Conservation (phyloP, 2,113 vertebrate species). For the Lepus europaeus region DNA sequence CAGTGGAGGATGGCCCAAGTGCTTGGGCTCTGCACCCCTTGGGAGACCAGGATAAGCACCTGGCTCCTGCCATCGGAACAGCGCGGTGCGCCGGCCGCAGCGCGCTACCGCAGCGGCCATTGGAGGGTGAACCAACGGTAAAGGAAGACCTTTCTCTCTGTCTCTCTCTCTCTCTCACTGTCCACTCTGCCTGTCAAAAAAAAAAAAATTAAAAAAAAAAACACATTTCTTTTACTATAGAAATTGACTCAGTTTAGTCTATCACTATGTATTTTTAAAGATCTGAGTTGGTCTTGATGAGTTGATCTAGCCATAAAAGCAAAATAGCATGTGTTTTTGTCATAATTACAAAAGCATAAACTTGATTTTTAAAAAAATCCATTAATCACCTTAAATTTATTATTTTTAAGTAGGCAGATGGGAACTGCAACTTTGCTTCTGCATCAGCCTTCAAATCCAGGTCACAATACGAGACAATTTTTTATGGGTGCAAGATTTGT, state of each 20-base stretch:
- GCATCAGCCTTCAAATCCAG: neutral
- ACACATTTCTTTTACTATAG: neutral
- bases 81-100: too few species aligned
- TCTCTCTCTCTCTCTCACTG: too few species aligned
- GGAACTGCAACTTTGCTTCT: neutral
- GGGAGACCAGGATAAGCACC: too few species aligned
- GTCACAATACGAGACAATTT: neutral
- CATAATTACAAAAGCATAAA: constrained; percentile 25
- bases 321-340: constrained; percentile 13
- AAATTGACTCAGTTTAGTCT: neutral
- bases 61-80: too few species aligned
- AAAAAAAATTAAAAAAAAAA: too few species aligned
- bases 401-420: neutral
- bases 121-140: too few species aligned
- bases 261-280: neutral
- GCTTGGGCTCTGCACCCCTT: too few species aligned
- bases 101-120: too few species aligned
- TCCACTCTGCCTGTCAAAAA: too few species aligned
- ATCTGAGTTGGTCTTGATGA: neutral
- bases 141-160: too few species aligned
- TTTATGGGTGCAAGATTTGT: neutral
- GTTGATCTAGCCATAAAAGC: constrained; percentile 37
- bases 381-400: neutral
- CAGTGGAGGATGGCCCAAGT: too few species aligned
- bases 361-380: neutral